These are phyloP conservation scores for Apogon talboti DNA, from an alignment of 2,797 vertebrate species.

Conservation along the genomic window DNA sequence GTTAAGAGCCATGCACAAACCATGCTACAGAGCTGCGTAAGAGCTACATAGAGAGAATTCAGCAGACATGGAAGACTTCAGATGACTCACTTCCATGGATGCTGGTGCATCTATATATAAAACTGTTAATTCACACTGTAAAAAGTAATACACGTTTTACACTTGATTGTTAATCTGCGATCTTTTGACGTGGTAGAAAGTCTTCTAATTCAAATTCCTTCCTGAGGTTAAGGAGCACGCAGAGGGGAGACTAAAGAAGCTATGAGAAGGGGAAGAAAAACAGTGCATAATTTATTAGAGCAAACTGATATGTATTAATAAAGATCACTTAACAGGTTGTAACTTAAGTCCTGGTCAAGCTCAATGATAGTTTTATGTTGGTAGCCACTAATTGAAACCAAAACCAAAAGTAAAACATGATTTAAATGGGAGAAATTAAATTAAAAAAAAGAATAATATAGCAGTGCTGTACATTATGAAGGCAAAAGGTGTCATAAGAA, in stretches of 20 bases:
- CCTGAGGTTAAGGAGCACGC: constrained; percentile 89
- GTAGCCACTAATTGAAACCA: constrained; percentile 6
- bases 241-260: constrained; percentile 91
- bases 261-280: constrained; percentile 79
- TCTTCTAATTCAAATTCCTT: constrained; percentile 92
- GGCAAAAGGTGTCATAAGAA: constrained; percentile 21
- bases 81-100: constrained; percentile 42
- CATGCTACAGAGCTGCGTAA: constrained; percentile 53
- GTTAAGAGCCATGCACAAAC: constrained; percentile 73
- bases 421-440: not conserved
- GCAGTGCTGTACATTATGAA: constrained; percentile 4
- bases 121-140: constrained; percentile 64
- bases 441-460: no score
- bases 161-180: constrained; percentile 66
- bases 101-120: constrained; percentile 58
- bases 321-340: not conserved
- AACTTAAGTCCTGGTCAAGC: not conserved
- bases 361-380: constrained; percentile 14
- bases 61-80: constrained; percentile 67
- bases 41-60: constrained; percentile 30
- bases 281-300: constrained; percentile 57
- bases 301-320: constrained; percentile 24
- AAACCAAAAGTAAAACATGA: constrained; percentile 22
- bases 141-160: constrained; percentile 70
- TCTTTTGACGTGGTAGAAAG: constrained; percentile 74